Evolutionary conservation across 2,113 vertebrate species (phyloP).

Genomic region (Oryctolagus cuniculus): mOryCun1.1 NC_091448.1:32709501-32710000

Average conservation of each 20-base stretch:
- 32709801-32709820: background rate
- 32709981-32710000: conserved; percentile 5
- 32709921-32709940: background rate
- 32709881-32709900: background rate
- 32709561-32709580: too few species aligned
- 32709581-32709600: too few species aligned
- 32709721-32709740: conserved; percentile 20
- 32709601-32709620: too few species aligned
- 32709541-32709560: too few species aligned
- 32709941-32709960: conserved; percentile 37
- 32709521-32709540: too few species aligned
- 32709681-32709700: background rate
- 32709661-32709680: background rate
- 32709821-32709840: conserved; percentile 13
- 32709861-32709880: background rate
- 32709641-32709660: background rate
- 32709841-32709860: background rate
- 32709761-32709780: background rate
- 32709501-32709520: too few species aligned
- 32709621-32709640: too few species aligned
- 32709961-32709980: background rate
- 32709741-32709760: background rate
- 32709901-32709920: background rate
- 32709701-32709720: background rate
- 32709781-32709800: background rate